These are phyloP conservation scores for Pocillopora meandrina DNA, from an alignment of 92 coral and sea anemone genomes.

Conservation along the genomic window DNA sequence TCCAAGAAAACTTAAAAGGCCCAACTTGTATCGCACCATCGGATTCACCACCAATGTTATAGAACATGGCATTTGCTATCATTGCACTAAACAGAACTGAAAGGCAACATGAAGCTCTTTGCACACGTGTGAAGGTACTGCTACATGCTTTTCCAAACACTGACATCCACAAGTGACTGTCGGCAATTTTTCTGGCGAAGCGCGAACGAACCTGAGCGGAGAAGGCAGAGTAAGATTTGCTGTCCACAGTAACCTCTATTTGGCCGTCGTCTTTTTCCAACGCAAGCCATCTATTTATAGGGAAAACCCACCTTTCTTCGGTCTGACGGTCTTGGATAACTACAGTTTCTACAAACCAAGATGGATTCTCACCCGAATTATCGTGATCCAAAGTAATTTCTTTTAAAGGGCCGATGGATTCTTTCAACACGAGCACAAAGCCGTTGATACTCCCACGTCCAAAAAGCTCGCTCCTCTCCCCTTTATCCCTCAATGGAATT, in stretches of 20 bases:
- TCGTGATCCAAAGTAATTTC: too few relatives aligned
- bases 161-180: slow-evolving; percentile 66
- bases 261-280: too few relatives aligned
- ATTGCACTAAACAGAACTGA: slow-evolving; percentile 35
- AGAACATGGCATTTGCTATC: slow-evolving; percentile 59
- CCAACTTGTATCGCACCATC: slow-evolving; percentile 33
- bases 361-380: too few relatives aligned
- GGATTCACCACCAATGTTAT: slow-evolving; percentile 29
- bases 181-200: neutral
- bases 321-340: too few relatives aligned
- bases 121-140: slow-evolving; percentile 45
- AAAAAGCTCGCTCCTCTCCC: too few relatives aligned
- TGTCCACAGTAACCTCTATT: neutral
- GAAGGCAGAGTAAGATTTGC: neutral
- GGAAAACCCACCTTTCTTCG: too few relatives aligned
- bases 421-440: too few relatives aligned
- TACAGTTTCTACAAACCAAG: too few relatives aligned
- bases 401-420: too few relatives aligned
- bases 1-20: slow-evolving; percentile 38
- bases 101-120: slow-evolving; percentile 56
- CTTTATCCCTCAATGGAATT: too few relatives aligned
- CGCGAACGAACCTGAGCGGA: neutral
- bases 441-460: too few relatives aligned
- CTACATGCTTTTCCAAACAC: slow-evolving; percentile 41
- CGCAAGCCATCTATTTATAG: too few relatives aligned